A percentile compares a stretch with the other conserved stretches of the same genome.
Evolutionary conservation across 2,113 vertebrate genomes (phyloP).

Genomic region (Peromyscus polionotus): DNA sequence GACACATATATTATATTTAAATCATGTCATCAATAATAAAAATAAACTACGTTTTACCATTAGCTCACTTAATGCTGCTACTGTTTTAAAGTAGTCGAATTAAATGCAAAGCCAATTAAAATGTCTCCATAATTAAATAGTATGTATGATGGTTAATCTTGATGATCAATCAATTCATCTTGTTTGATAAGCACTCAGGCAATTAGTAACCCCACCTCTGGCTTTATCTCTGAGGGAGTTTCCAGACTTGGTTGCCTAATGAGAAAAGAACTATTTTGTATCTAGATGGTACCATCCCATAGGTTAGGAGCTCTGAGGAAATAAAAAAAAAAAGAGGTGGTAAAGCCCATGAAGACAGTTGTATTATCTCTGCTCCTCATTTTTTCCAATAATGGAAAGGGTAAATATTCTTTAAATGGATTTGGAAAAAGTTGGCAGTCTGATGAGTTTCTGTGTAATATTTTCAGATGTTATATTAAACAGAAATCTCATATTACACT

Average conservation of each 20-base stretch:
- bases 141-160: background rate
- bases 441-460: background rate
- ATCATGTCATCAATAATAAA: background rate
- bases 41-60: background rate
- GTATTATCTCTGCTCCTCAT: background rate
- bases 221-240: background rate
- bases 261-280: background rate
- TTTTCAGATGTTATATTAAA: slow-evolving; percentile 35
- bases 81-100: slow-evolving; percentile 34
- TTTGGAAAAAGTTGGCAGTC: slow-evolving; percentile 2
- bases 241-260: background rate
- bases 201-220: background rate
- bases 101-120: slow-evolving; percentile 38
- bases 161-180: background rate
- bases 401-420: background rate
- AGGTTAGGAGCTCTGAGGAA: background rate
- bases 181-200: background rate
- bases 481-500: background rate
- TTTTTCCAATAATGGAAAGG: background rate
- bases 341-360: background rate
- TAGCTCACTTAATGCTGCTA: slow-evolving; percentile 37
- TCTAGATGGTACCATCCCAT: background rate
- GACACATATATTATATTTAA: slow-evolving; percentile 12
- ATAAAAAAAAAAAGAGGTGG: background rate
- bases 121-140: slow-evolving; percentile 56